A percentile compares a stretch with the other conserved stretches of the same genome.
Evolutionary conservation across 2,113 vertebrate genomes (phyloP).

Genomic region (Vidua macroura): DNA sequence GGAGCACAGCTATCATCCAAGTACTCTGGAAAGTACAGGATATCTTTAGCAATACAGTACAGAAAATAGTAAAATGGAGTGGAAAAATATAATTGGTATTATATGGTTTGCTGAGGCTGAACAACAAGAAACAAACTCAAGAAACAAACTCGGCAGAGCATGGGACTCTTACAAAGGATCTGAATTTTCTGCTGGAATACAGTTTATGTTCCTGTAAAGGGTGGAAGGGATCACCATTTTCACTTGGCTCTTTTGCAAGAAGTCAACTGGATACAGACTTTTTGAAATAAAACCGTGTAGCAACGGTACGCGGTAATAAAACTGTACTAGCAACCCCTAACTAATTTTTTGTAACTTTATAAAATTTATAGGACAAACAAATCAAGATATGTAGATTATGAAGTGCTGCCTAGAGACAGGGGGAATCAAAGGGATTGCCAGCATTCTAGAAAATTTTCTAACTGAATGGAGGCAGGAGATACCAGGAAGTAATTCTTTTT

Average conservation of each 20-base stretch:
- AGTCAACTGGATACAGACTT: not conserved
- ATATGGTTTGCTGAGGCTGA: not conserved
- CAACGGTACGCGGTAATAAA: no score
- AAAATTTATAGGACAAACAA: not conserved
- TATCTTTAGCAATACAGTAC: not conserved
- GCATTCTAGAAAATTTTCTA: not conserved
- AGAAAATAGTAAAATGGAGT: not conserved
- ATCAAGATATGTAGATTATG: not conserved
- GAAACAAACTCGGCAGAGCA: not conserved
- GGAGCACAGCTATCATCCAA: not conserved
- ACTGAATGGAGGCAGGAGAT: not conserved
- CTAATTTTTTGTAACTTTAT: not conserved
- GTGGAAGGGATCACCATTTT: not conserved
- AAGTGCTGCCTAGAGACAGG: not conserved
- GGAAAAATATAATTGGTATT: not conserved
- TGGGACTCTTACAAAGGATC: not conserved
- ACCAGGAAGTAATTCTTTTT: not conserved
- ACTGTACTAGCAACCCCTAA: not conserved
- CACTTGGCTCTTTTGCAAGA: not conserved
- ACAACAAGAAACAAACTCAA: not conserved
- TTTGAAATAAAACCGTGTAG: accelerated
- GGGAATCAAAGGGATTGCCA: not conserved
- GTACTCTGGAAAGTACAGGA: not conserved
- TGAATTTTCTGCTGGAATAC: not conserved
- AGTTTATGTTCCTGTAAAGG: not conserved